Evolutionary conservation across 2,888 invertebrate species (phyloP), one percentile per base, ranked within the genome.

Genomic region (Linnaemya vulpina): DNA sequence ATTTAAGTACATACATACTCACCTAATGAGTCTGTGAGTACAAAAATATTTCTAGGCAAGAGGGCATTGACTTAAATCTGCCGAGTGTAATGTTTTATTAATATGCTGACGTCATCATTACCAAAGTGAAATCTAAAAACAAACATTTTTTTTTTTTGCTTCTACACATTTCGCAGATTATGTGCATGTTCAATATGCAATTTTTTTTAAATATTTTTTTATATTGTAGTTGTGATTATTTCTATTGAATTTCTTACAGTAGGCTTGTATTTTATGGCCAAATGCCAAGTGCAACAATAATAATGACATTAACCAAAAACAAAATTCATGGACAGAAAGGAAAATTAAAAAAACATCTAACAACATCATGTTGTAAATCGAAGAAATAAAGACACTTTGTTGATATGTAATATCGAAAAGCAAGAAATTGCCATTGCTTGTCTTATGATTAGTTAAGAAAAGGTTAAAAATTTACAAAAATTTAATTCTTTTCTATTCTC

Each of bases 201-300:
- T 35, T 22, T 78, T 68, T 40, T 58, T 63, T 25, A 63, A n/a
- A n/a, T n/a, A n/a, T n/a, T 65, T 63, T 83, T 51, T 58, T 7
- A 13, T 67, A 13, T 51, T 63, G 20, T 46, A 35, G 17, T 63
- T 58, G 58, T 63, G 63, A 46, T 77, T 75, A 49, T 68, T 77
- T 83, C 49, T 55, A 80, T 71, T 80, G 76, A 67, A 79, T 73
- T 70, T 77, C 65, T 71, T 49, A 49, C 73, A 81, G 77, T 81
- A 74, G 78, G 77, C 70, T 78, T 81, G 46, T 62, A 65, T 67
- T 76, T 82, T 76, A 79, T 84, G 84, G 87, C 79, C 81, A 87
- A 86, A 86, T 83, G 87, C 87, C 86, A 86, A 86, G 84, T 77
- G 76, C 82, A 85, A 76, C 74, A 71, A 82, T 55, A 84, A 77